Evolutionary conservation across 2,888 invertebrate genomes (phyloP), one percentile per base, ranked within the genome.

Genomic region (Pogonocherus hispidulus): DNA sequence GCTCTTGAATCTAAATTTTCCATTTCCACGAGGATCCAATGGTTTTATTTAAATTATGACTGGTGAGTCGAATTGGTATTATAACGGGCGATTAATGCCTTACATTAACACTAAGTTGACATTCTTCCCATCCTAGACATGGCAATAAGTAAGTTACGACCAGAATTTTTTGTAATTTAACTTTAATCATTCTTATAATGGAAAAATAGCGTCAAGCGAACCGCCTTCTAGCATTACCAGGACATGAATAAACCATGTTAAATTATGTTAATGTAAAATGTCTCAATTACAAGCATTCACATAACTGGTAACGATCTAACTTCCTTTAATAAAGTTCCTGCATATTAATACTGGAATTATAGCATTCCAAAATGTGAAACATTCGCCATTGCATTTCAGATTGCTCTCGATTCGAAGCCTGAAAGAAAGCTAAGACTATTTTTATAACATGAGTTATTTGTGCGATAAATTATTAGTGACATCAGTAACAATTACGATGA

Each of bases 391-490:
- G 41, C 14, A 5, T 41, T 41, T 32, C 8, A 9, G 11, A 5
- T 41, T n/a, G n/a, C 5, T n/a, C n/a, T 41, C n/a, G 41, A 41
- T 16, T 14, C 16, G 16, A 3, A 2, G 16, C 41, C 16, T n/a
- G 16, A n/a, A 41, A 16, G 41, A 41, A 41, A 41, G 41, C 32
- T 8, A 11, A n/a, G 3, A n/a, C 14, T 16, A 16, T 41, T 41
- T 41, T 41, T 41, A 41, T 9, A 9, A 14, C n/a, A n/a, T 2
- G 41, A 41, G 14, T 41, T 41, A 41, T 41, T 41, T 41, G 41
- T n/a, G 41, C 41, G 41, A 41, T 41, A 41, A 41, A 41, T 41
- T 44, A 44, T 57, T 44, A 59, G 47, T 47, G 59, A 59, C 47
- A 59, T 18, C 57, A 32, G 32, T 32, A 14, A 27, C 46, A 59